These are phyloP conservation scores for Semnornis frantzii DNA, from an alignment of 2,113 vertebrate genomes.

Conservation along the genomic window DNA sequence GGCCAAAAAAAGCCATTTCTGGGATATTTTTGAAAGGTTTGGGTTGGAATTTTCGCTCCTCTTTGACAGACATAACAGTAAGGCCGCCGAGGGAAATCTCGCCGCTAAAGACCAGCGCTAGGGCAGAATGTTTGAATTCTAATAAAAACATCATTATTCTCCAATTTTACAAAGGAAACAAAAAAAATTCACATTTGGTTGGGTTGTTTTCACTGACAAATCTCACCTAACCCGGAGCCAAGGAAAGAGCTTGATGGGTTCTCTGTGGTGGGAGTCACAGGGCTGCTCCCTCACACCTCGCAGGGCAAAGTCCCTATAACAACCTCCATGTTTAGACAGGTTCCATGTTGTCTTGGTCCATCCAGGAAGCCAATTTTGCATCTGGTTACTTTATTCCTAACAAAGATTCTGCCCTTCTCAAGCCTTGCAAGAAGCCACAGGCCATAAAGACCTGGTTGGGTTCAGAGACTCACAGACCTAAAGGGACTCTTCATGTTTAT, in stretches of 20 bases:
- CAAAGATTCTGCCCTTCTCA: neutral
- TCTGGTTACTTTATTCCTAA: neutral
- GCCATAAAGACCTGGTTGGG: neutral
- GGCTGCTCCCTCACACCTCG: accelerated
- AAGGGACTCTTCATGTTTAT: neutral
- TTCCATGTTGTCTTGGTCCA: neutral
- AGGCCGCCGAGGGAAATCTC: neutral
- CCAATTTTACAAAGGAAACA: neutral
- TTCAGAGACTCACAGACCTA: neutral
- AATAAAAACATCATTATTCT: neutral
- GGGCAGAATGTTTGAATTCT: neutral
- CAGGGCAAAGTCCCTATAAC: neutral
- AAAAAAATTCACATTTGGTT: neutral
- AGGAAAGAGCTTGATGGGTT: accelerated
- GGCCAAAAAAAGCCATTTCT: conserved; percentile 33
- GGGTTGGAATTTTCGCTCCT: conserved; percentile 33
- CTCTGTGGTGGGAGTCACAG: neutral
- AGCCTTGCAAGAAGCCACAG: neutral
- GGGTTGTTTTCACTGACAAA: neutral
- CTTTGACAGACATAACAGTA: neutral
- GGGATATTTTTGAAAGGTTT: conserved; percentile 26
- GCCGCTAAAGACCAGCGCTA: neutral
- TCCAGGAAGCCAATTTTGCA: neutral
- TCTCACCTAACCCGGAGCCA: neutral
- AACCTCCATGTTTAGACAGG: neutral